Evolutionary conservation across 1,140 invertebrate species (phyloP).

Genomic region (Idris sp.): DNA sequence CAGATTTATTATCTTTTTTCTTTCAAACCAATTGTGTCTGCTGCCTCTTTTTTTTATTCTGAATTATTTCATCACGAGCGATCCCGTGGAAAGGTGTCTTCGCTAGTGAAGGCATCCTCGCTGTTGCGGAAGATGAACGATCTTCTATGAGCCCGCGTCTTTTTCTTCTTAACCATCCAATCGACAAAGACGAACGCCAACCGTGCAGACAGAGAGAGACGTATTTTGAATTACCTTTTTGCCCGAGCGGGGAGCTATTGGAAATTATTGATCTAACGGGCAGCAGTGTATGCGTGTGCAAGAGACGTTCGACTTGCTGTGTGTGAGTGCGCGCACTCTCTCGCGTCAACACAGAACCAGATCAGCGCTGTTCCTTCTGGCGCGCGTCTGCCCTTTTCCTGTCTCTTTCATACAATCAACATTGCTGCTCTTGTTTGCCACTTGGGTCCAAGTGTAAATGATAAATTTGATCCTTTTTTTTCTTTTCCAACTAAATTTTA

Average conservation of each 20-base stretch:
- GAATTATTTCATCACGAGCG: too few species aligned
- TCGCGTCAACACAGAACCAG: constrained; percentile 54
- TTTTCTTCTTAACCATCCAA: too few species aligned
- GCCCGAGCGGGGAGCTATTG: constrained; percentile 64
- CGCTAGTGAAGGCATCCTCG: too few species aligned
- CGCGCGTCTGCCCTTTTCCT: constrained; percentile 72
- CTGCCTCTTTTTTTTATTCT: too few species aligned
- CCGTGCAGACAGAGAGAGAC: neutral
- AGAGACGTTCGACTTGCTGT: constrained; percentile 14
- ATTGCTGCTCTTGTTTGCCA: constrained; percentile 4
- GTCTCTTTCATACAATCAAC: constrained; percentile 31
- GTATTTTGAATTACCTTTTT: constrained; percentile 66
- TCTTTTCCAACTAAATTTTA: too few species aligned
- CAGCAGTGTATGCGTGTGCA: constrained; percentile 18
- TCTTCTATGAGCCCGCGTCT: neutral
- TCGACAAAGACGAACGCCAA: neutral
- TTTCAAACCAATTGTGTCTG: too few species aligned
- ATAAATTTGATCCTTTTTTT: too few species aligned
- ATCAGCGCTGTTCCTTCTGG: constrained; percentile 72
- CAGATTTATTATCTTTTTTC: too few species aligned
- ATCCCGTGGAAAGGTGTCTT: too few species aligned
- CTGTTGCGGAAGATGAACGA: too few species aligned
- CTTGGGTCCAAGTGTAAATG: too few species aligned
- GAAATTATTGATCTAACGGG: constrained; percentile 71
- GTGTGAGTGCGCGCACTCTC: constrained; percentile 19